Evolutionary conservation across 1,140 invertebrate genomes (phyloP), one percentile per base, ranked within the genome.

Genomic region (Drosophila yakuba): DNA sequence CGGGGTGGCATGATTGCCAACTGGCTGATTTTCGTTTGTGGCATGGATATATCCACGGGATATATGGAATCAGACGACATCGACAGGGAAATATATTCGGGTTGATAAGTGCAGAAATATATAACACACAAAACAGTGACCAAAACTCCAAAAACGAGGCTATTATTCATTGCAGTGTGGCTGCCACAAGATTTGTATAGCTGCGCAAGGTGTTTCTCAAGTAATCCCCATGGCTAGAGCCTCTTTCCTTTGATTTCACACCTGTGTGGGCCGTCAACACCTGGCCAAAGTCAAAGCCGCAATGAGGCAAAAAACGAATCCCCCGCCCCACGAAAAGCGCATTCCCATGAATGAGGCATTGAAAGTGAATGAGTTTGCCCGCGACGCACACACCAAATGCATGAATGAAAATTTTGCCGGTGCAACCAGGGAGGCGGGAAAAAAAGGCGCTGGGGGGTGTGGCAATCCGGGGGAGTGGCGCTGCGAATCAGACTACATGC

Each of bases 311-410:
- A 60, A 39, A 58, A 20, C 11, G 23, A 12, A 3, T 1, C 2
- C 4, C 5, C 11, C 8, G 4, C 50, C 50, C 32, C 28, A 4
- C 4, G 7, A 14, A 17, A 25, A 35, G n/a, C n/a, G 61, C 72
- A 75, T 75, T 76, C 55, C 72, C 39, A 78, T 82, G 82, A 81
- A 84, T 84, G 81, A 86, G 68, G 62, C 74, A 71, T 71, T 80
- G 72, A 73, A 80, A 68, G 74, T 84, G 81, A 84, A 84, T 84
- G 82, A 88, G 88, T 82, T 80, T 77, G 61, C 73, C 58, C 81
- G 45, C 64, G 52, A 73, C 64, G 55, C 80, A 63, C 80, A 72
- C 66, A 72, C 66, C 63, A 69, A 84, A 79, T 63, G 82, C 82
- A 85, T 85, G 82, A 85, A 85, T 85, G 82, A 88, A 85, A 88